Base-by-base conservation (phyloP, 2,888 invertebrate species). In the Amblyjoppa proteus region DNA sequence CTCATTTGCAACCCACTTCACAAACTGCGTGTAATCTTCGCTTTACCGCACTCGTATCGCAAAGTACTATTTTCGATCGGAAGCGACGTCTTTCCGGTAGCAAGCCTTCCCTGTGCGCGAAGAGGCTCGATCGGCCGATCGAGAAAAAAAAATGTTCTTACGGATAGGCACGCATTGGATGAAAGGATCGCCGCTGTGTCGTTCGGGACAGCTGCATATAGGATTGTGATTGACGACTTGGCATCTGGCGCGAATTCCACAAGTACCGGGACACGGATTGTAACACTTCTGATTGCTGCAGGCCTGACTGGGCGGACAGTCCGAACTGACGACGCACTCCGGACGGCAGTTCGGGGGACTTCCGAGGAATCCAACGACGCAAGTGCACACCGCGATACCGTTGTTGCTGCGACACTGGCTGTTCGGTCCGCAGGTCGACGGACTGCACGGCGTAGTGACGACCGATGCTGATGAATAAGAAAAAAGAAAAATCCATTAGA, bases 371-470 rank as follows among this genome's bases (percentile, higher is more conserved):
- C 92, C 92, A 53, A 93, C 92, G 34, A 94, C 89, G 87, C 95
- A 95, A 4, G 94, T 93, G 88, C 95, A 95, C n/a, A 94, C 94
- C 0, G 95, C 94, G 90, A 95, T 94, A 28, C 93, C 94, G 90
- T 95, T 94, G 45, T 94, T 91, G 89, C 94, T 94, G 85, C 94
- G 92, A 88, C 95, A 95, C 85, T 94, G 94, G 88, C 95, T 95
- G 89, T 95, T 95, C 3, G 95, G 94, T 28, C 95, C 95, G 88
- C 95, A 95, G 1, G 95, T 95, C 66, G 94, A 94, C 85, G 94
- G 94, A 81, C 90, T 90, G 89, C 95, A 95, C 34, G 95, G 94
- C 71, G 89, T 88, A 31, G 49, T 53, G 1, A 77, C 64, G 58
- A 16, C 31, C 3, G 76, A 28, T 7, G 7, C 81, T 81, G 70